Evolutionary conservation across 1,140 invertebrate species (phyloP), one percentile per base, ranked within the genome.

Genomic region (Eubasilissa regina): DNA sequence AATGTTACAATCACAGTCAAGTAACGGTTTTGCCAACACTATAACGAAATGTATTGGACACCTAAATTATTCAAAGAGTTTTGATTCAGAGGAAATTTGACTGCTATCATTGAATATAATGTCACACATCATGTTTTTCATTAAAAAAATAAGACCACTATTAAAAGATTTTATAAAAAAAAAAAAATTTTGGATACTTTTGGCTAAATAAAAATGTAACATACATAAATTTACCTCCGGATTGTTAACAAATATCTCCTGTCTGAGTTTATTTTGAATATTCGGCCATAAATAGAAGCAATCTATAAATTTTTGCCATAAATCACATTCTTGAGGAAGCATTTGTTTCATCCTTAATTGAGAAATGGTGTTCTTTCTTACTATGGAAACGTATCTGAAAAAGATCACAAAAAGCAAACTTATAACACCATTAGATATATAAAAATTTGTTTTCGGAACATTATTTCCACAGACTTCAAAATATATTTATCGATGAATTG

Each of bases 311-410:
- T 80, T 60, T 76, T 88, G 78, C 84, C 88, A 86, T 72, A 89
- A 79, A 43, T 85, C 80, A 9, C 86, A 35, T 70, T 87, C 80
- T 72, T 79, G 44, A 48, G 80, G 84, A 0, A 89, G 60, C n/a
- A 87, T 64, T 15, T 86, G 84, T 78, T 86, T 80, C 60, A 85
- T 85, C 81, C 88, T 87, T 60, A 88, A 80, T 43, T 84, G 64
- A 15, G 70, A 56, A 82, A 89, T 86, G 51, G 85, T 87, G 53
- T 82, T 83, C 21, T 85, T 85, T 79, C 82, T 86, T 7, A 87
- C 85, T 45, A 88, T 77, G 76, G 87, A 87, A 43, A 87, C 86
- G 80, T 88, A 89, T 81, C 88, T 89, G 78, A 84, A 84, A 77
- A 73, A 51, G 53, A 19, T 53, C 13, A 53, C 68, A 35, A 55